Base-by-base conservation (phyloP, 2,113 vertebrate species). In the Leucopsar rothschildi region DNA sequence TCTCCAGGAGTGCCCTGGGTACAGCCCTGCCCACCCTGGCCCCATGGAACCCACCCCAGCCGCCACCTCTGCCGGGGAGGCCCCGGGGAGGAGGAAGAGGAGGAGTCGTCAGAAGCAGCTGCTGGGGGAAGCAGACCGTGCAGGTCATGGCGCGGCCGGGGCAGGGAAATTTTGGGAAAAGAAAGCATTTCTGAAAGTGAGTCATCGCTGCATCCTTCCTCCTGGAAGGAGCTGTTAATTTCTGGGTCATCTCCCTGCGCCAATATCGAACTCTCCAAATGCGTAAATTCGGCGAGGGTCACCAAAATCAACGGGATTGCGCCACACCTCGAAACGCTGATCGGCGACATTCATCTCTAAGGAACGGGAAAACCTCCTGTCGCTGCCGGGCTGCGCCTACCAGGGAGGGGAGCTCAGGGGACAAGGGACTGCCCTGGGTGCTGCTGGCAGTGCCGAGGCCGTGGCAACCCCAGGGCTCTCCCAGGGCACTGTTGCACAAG, bases 261-360 rank as follows among this genome's bases (percentile, higher is more conserved):
- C 5, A 1, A 31, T 8, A 4, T 73, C 1, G 1, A 88, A 16
- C 64, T 33, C 44, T 66, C 33, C 8, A 25, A 45, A 31, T 7
- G 20, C 6, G 7, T 45, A 28, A 68, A 50, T 37, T 39, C 0
- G 2, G 47, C 1, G 1, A 64, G 11, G 20, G 27, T 45, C 60
- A 8, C 60, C 76, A 19, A 35, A 73, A 31, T 2, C 71, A 39
- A 2, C 6, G 7, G 3, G n/a, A 11, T 63, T 29, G 63, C 45
- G 13, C 15, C 9, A 6, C 22, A 0, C 6, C 60, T 37, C n/a
- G 4, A 4, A 49, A 10, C 21, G 8, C 71, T 21, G 72, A 42
- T 29, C 4, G 5, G 6, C 20, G 5, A 1, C 2, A 0, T 11
- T 15, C 4, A 1, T 15, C 33, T 37, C 25, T 3, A 4, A 3